Evolutionary conservation across 2,888 invertebrate species (phyloP), one percentile per base, ranked within the genome.

Genomic region (Allacma fusca): DNA sequence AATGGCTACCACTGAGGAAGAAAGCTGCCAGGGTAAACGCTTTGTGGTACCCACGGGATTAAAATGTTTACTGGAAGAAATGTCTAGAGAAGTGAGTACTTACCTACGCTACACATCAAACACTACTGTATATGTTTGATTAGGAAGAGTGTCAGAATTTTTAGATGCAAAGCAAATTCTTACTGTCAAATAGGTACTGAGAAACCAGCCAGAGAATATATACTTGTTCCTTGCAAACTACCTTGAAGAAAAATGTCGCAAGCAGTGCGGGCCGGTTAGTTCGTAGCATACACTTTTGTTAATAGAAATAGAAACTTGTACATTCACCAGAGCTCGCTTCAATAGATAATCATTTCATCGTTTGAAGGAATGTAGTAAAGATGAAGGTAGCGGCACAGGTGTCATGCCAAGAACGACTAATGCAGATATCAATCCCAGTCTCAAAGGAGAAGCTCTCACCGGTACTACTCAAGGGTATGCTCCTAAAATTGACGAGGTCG

Each of bases 1-100:
- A 68, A 82, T 82, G 82, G 81, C 82, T 7, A 79, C 79, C 26
- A 82, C 81, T n/a, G 81, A 82, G 0, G 77, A 73, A 81, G 50
- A 50, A 50, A 50, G 7, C 16, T 50, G 84, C 1, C 81, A 82
- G 68, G 68, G 83, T 40, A 84, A 83, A 76, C 76, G 80, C 7
- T 83, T 83, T 64, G 80, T 81, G 16, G 78, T 84, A 19, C 83
- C 82, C 1, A 70, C 68, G 24, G 83, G 84, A 0, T 79, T 83
- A 13, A 82, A 83, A 75, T 76, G 78, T 16, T 75, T 84, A 12
- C 62, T 84, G 21, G 84, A 84, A 75, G 82, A 82, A 43, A 81
- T 82, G 70, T 81, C 82, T 4, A 78, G 80, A 64, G 83, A 83
- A 76, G 82, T 82, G 67, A 73, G 43, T 16, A 57, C 28, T 28